These are phyloP conservation scores for Drosophila kokeensis DNA, from an alignment of 2,888 invertebrate species.

Conservation along the genomic window DNA sequence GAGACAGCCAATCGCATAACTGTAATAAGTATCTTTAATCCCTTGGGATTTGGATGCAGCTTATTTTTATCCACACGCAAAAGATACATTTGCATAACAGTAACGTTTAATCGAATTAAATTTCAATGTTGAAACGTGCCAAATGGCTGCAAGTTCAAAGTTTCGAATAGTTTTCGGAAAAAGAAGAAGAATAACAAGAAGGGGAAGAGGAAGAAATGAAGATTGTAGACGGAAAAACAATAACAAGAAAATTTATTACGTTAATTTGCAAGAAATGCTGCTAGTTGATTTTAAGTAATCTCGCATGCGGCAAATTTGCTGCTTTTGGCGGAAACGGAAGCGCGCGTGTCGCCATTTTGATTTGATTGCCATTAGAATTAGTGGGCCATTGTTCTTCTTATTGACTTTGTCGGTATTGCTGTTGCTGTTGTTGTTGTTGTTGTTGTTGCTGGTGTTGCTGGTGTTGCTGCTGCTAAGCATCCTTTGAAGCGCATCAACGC, in stretches of 20 bases:
- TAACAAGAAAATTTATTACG: slow-evolving; percentile 28
- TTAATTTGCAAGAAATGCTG: slow-evolving; percentile 49
- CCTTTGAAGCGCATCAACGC: slow-evolving; percentile 57
- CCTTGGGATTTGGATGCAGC: slow-evolving; percentile 20
- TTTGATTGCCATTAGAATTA: slow-evolving; percentile 52
- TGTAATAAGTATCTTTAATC: slow-evolving; percentile 15
- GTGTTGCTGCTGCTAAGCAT: slow-evolving; percentile 29
- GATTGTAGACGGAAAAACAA: not conserved
- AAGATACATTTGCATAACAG: slow-evolving; percentile 47
- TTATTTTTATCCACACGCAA: slow-evolving; percentile 10
- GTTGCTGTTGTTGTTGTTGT: not conserved
- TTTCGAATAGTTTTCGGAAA: slow-evolving; percentile 5
- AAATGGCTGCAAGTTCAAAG: slow-evolving; percentile 41
- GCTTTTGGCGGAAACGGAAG: slow-evolving; percentile 61
- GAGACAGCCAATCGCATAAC: slow-evolving; percentile 13
- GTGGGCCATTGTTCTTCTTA: not conserved
- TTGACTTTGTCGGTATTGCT: not conserved
- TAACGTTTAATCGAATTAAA: slow-evolving; percentile 43
- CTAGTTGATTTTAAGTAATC: slow-evolving; percentile 47
- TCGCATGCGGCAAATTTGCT: slow-evolving; percentile 67
- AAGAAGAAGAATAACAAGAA: not conserved
- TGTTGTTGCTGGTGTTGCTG: not conserved
- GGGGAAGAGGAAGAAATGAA: not conserved
- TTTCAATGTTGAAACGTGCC: slow-evolving; percentile 45
- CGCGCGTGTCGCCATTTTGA: slow-evolving; percentile 74